Evolutionary conservation across 2,888 invertebrate genomes (phyloP).

Genomic region (Trachelus iudaicus): DNA sequence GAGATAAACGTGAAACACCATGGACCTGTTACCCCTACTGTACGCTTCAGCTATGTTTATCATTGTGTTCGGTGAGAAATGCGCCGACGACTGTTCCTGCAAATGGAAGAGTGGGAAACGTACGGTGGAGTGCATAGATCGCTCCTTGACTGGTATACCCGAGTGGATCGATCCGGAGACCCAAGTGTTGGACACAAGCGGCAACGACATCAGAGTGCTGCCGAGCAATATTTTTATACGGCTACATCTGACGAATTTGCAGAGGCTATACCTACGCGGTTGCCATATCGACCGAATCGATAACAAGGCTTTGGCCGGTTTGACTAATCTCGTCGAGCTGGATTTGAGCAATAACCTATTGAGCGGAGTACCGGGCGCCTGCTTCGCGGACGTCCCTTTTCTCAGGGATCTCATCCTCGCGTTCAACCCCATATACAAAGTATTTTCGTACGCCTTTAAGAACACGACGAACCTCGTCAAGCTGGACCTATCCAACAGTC

Average conservation of each 20-base stretch:
- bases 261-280: constrained; percentile 84
- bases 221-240: constrained; percentile 85
- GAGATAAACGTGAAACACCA: constrained; percentile 26
- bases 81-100: constrained; percentile 76
- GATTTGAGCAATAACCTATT: constrained; percentile 88
- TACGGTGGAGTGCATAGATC: constrained; percentile 90
- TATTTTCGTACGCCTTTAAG: constrained; percentile 80
- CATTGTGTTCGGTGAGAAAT: constrained; percentile 54
- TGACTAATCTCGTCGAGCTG: constrained; percentile 90
- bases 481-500: constrained; percentile 85
- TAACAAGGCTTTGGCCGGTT: constrained; percentile 83
- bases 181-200: constrained; percentile 90
- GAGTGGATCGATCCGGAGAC: constrained; percentile 88
- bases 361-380: constrained; percentile 81
- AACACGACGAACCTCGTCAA: constrained; percentile 82
- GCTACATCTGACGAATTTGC: constrained; percentile 85
- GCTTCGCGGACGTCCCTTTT: constrained; percentile 83
- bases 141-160: constrained; percentile 85
- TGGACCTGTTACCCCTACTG: constrained; percentile 33
- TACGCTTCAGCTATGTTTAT: constrained; percentile 29
- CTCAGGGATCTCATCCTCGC: constrained; percentile 84
- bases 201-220: constrained; percentile 86
- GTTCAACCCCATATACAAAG: constrained; percentile 84
- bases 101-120: constrained; percentile 96
- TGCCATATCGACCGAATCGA: constrained; percentile 90